Evolutionary conservation across 2,113 vertebrate genomes (phyloP).

Genomic region (Agelaius tricolor): DNA sequence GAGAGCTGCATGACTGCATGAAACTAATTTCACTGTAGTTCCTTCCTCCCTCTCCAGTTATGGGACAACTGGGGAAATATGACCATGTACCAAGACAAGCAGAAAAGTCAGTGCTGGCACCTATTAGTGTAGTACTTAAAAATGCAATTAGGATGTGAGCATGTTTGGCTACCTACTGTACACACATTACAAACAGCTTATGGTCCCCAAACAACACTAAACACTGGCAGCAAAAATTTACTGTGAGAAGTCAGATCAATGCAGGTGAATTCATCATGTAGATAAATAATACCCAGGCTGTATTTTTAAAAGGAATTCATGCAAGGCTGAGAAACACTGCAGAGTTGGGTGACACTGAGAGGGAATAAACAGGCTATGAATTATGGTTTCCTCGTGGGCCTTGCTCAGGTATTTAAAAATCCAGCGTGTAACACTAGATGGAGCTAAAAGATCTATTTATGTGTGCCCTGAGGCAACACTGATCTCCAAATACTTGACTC

Average conservation of each 20-base stretch:
- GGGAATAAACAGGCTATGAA: background rate
- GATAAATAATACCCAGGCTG: background rate
- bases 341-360: fast-evolving
- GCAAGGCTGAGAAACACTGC: background rate
- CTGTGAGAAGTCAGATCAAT: background rate
- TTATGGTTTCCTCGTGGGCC: background rate
- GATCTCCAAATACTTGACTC: background rate
- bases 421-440: conserved; percentile 65
- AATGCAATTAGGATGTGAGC: background rate
- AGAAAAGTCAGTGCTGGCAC: background rate
- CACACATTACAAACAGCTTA: background rate
- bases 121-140: background rate
- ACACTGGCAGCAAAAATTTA: background rate
- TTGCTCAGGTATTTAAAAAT: background rate
- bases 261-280: background rate
- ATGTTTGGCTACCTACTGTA: background rate
- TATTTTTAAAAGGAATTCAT: background rate
- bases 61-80: background rate
- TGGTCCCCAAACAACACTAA: background rate
- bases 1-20: background rate
- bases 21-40: background rate
- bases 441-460: conserved; percentile 42
- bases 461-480: fast-evolving
- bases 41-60: background rate
- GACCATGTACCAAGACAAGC: background rate